Evolutionary conservation across 1,140 invertebrate species (phyloP).

Genomic region (Drosophila nigromelanica): DNA sequence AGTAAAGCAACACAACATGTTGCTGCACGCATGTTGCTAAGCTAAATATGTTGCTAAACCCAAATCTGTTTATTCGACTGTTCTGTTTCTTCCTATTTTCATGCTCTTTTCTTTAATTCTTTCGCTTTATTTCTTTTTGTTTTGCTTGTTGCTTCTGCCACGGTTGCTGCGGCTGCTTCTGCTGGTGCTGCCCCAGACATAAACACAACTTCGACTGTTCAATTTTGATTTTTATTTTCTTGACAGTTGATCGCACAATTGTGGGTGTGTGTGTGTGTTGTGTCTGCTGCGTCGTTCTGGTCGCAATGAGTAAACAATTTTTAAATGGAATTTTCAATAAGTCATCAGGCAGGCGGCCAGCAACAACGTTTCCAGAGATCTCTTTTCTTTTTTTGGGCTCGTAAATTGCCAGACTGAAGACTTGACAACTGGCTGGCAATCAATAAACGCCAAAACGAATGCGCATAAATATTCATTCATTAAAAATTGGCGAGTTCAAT

Average conservation of each 20-base stretch:
- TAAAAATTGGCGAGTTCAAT: conserved; percentile 70
- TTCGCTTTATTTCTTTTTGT: conserved; percentile 15
- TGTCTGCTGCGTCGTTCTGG: conserved; percentile 59
- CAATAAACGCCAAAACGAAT: conserved; percentile 30
- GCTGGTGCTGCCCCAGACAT: conserved; percentile 55
- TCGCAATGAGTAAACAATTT: conserved; percentile 81
- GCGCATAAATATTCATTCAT: conserved; percentile 62
- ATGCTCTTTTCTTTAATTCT: neutral
- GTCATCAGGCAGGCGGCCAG: conserved; percentile 66
- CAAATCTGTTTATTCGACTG: conserved; percentile 4
- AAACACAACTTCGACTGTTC: conserved; percentile 69
- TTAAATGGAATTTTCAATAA: conserved; percentile 83
- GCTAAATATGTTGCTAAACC: conserved; percentile 23
- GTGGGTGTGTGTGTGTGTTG: conserved; percentile 22
- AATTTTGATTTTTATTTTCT: conserved; percentile 63
- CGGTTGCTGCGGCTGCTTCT: conserved; percentile 31
- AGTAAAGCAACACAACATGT: conserved; percentile 8
- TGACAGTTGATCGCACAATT: conserved; percentile 58
- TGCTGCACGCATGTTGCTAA: conserved; percentile 11
- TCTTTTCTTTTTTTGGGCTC: conserved; percentile 19
- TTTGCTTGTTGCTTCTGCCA: conserved; percentile 52
- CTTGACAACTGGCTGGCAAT: conserved; percentile 39
- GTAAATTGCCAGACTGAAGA: conserved; percentile 46
- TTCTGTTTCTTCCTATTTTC: conserved; percentile 12
- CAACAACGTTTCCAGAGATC: conserved; percentile 33